Conservation (phyloP, 2,113 vertebrate genomes). For the Zosterops japonicus region DNA sequence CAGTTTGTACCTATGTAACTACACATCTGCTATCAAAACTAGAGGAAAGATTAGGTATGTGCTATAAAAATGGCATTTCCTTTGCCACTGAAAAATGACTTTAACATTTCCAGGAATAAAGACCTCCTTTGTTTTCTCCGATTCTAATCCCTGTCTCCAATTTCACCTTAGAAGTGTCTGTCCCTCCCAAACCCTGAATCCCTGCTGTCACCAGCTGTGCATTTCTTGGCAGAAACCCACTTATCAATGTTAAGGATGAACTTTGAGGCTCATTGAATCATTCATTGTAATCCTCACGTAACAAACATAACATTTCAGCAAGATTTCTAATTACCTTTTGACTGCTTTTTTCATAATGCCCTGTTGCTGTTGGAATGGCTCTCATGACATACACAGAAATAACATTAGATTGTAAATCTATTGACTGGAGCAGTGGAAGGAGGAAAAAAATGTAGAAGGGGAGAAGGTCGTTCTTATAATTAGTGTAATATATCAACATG, state of each 20-base stretch:
- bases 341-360: background rate
- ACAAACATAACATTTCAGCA: slow-evolving; percentile 62
- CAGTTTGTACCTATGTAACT: background rate
- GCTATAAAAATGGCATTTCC: slow-evolving; percentile 63
- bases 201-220: slow-evolving; percentile 40
- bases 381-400: slow-evolving; percentile 22
- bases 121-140: slow-evolving; percentile 35
- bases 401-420: slow-evolving; percentile 12
- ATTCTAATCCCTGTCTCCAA: slow-evolving; percentile 34
- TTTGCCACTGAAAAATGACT: slow-evolving; percentile 65
- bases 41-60: slow-evolving; percentile 32
- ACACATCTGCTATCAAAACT: slow-evolving; percentile 49
- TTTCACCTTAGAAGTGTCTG: slow-evolving; percentile 47
- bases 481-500: slow-evolving; percentile 35
- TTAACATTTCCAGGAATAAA: slow-evolving; percentile 66
- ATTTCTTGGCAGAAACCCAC: slow-evolving; percentile 46
- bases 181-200: slow-evolving; percentile 50
- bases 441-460: background rate
- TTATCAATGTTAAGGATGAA: slow-evolving; percentile 48
- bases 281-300: slow-evolving; percentile 46
- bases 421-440: background rate
- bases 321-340: slow-evolving; percentile 62
- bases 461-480: slow-evolving; percentile 44
- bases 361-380: slow-evolving; percentile 41
- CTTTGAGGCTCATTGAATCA: slow-evolving; percentile 38